Evolutionary conservation across 2,888 invertebrate species (phyloP), one percentile per base, ranked within the genome.

Genomic region (Eulithis prunata): DNA sequence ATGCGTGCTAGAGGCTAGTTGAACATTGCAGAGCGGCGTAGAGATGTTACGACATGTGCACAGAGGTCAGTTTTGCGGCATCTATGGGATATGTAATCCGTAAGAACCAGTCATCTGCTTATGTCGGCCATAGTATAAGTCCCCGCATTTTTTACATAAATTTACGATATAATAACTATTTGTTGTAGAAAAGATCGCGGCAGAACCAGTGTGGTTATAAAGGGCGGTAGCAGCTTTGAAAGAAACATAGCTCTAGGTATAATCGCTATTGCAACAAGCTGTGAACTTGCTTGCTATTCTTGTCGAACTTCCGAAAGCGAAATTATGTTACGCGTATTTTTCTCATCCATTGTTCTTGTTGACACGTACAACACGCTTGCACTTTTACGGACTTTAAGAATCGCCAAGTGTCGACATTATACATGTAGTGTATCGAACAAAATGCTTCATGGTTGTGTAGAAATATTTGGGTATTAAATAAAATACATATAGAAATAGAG

Each of bases 31-130:
- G 74, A 75, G 61, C 73, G 72, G 66, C 71, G 73, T 72, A 69
- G 65, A 73, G 71, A 58, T 49, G 71, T 85, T 86, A 78, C 83
- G 67, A 76, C 80, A 81, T 56, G 52, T 63, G 52, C 71, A 63
- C 74, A 68, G 73, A 71, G 76, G 75, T 78, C 77, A 75, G 68
- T 71, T 21, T 67, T 64, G 46, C 62, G 59, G 75, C 71, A 73
- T 75, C 51, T 69, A 57, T 59, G 67, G 72, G 58, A 73, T 72
- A 70, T 57, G 70, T 57, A 38, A 45, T 8, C 58, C 51, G 41
- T 52, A 51, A 43, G 47, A 47, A 49, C 49, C 21, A 21, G 11
- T 49, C 11, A 49, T 21, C 21, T 14, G 47, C 14, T 14, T 14
- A 11, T 49, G 10, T 21, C 11, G 21, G 8, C 21, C 49, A 11